Base-by-base conservation (phyloP, 2,113 vertebrate species). In the Genyomyrus donnyi region DNA sequence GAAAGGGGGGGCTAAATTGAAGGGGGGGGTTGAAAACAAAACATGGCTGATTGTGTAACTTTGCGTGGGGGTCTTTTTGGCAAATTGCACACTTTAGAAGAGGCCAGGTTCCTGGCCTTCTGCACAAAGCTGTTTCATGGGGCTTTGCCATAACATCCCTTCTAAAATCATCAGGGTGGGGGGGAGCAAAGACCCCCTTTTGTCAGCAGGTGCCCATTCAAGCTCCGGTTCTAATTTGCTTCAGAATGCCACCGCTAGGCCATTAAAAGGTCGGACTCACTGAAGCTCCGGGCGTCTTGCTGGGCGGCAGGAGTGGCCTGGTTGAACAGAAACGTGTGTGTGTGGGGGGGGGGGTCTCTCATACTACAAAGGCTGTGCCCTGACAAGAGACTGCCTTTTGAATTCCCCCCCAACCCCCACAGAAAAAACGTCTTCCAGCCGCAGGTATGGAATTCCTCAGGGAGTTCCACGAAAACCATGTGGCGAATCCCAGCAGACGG, bases 121-220 rank as follows among this genome's bases (percentile, higher is more conserved):
- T 0, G 0, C 66, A 89, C 70, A 89, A 89, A 84, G 74, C 49
- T 21, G 19, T 83, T n/a, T 56, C 88, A 84, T 89, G 88, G 88
- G 74, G 88, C n/a, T 89, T 56, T 89, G 74, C 49, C 88, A 84
- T 70, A 84, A 83, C 70, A 89, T 13, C 88, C 74, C 88, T 89
- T 77, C 70, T 84, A 89, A 56, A 89, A 52, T 56, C 88, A 83
- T 50, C 50, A 42, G 70, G 88, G 88, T 53, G n/a, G 45, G 42
- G 88, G 42, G 70, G 17, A 56, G 49, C 74, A 56, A 77, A 56
- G 74, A 4, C 74, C 48, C n/a, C 31, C 88, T 84, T 84, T 88
- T 88, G 62, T 88, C 56, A 66, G 24, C 58, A 17, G 58, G 53
- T 5, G 53, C 56, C 62, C 87, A 88, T 88, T 88, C 87, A 62